Base-by-base conservation (phyloP, 2,888 invertebrate species). In the Dasypolia templi region DNA sequence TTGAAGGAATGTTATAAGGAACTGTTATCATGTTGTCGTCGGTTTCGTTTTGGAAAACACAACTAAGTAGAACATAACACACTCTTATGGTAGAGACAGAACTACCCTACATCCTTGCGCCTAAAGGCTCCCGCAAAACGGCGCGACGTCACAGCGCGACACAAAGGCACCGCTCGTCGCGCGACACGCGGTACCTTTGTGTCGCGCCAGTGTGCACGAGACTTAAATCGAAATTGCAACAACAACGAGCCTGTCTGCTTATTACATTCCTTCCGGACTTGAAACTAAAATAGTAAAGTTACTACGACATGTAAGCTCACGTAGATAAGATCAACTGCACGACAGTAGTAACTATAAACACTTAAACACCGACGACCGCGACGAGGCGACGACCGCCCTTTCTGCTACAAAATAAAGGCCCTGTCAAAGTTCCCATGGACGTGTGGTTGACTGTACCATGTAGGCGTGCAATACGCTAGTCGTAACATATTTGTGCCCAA, bases 401-500 rank as follows among this genome's bases (percentile, higher is more conserved):
- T 29, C 44, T 22, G 19, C 26, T 51, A 32, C 22, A 51, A 35
- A 72, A 75, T 62, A 39, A 53, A 46, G 26, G 44, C n/a, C 6
- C 39, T 42, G 3, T 32, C 14, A 59, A 49, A 22, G 22, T 53
- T 59, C 46, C 14, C 1, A 26, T 39, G 17, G 22, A 26, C 3
- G 44, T 71, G 26, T 46, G 19, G 42, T 22, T 55, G 32, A 49
- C 42, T 49, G 79, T 51, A 75, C 62, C 42, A 46, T 26, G 19
- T 39, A n/a, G 59, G 19, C 46, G 65, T 77, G 82, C 68, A 68
- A 53, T 72, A 75, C 49, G 79, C 69, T 67, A 67, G 58, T 70
- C 56, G 70, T 75, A 83, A 84, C 75, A 84, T 75, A 81, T 79
- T 66, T 83, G n/a, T 75, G 71, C 1, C 68, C 61, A 81, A 81